Percentiles rank a stretch among this genome's conserved stretches.
These are phyloP conservation scores for Albula goreensis DNA, from an alignment of 2,113 vertebrate genomes.

Conservation along the genomic window DNA sequence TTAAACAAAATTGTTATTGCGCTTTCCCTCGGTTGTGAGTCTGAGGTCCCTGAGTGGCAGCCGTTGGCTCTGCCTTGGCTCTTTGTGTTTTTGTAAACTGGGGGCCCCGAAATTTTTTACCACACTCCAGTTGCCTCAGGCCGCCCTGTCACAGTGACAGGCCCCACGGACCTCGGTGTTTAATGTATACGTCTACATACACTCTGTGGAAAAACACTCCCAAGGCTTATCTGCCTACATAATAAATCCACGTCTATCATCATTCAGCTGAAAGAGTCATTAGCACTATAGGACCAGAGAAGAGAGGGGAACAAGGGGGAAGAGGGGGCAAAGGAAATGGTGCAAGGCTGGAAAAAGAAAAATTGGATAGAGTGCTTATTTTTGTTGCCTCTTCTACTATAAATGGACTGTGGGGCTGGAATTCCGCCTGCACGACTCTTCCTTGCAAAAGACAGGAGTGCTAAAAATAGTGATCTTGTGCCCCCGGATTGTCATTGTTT, in stretches of 20 bases:
- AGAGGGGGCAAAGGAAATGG: constrained; percentile 78
- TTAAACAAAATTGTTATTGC: constrained; percentile 77
- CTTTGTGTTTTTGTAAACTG: constrained; percentile 77
- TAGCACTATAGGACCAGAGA: constrained; percentile 73
- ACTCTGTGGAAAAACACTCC: constrained; percentile 68
- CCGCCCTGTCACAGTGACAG: constrained; percentile 75
- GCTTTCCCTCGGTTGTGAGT: constrained; percentile 41
- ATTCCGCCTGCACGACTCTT: constrained; percentile 62
- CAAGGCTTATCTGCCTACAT: constrained; percentile 65
- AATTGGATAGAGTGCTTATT: constrained; percentile 75
- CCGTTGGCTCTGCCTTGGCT: constrained; percentile 47
- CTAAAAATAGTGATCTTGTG: constrained; percentile 73
- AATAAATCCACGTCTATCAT: constrained; percentile 79
- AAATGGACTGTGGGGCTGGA: constrained; percentile 76
- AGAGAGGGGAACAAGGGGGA: constrained; percentile 54
- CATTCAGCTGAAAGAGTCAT: constrained; percentile 77
- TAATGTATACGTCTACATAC: constrained; percentile 64
- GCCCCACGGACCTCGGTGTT: constrained; percentile 64
- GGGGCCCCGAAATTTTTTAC: constrained; percentile 78
- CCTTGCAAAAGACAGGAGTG: constrained; percentile 65
- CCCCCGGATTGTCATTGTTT: constrained; percentile 75
- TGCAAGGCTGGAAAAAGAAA: constrained; percentile 73
- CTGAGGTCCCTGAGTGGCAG: constrained; percentile 31
- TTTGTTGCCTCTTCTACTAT: constrained; percentile 77
- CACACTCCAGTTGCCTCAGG: constrained; percentile 69